phyloP scores from a whole-genome alignment of 2,113 vertebrate species.

The Bos javanicus region DNA sequence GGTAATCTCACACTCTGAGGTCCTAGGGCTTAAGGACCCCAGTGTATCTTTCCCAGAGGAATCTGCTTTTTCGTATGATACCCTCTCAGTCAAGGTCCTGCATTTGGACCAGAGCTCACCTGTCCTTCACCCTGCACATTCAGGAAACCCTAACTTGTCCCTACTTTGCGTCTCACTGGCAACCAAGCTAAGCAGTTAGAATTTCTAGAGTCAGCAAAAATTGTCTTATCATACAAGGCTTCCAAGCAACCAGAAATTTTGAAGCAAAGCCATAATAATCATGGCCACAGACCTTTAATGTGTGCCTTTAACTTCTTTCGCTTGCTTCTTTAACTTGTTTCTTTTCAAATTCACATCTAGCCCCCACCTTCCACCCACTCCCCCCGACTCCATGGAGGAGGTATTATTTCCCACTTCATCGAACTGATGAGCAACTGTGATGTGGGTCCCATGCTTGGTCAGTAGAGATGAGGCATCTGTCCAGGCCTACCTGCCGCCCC shows the following conservation, averaged over 20 bases:
- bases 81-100: background rate
- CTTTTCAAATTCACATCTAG: background rate
- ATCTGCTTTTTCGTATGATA: too few relatives aligned
- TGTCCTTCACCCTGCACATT: background rate
- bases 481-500: fast-evolving
- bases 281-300: background rate
- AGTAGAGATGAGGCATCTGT: fast-evolving
- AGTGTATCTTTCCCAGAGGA: background rate
- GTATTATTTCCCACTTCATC: background rate
- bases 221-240: background rate
- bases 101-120: background rate
- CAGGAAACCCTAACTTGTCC: background rate
- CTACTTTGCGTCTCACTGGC: background rate
- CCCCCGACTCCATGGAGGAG: too few relatives aligned
- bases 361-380: background rate
- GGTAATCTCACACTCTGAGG: background rate
- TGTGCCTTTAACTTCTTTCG: background rate
- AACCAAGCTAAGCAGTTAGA: background rate
- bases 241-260: background rate
- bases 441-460: background rate
- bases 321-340: too few relatives aligned
- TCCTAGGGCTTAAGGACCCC: background rate
- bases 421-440: background rate
- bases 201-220: background rate
- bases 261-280: background rate